Percentiles rank a stretch among this genome's conserved stretches.
Conservation (phyloP, 2,797 vertebrate species). For the Lepidocolaptes lacrymiger region DNA sequence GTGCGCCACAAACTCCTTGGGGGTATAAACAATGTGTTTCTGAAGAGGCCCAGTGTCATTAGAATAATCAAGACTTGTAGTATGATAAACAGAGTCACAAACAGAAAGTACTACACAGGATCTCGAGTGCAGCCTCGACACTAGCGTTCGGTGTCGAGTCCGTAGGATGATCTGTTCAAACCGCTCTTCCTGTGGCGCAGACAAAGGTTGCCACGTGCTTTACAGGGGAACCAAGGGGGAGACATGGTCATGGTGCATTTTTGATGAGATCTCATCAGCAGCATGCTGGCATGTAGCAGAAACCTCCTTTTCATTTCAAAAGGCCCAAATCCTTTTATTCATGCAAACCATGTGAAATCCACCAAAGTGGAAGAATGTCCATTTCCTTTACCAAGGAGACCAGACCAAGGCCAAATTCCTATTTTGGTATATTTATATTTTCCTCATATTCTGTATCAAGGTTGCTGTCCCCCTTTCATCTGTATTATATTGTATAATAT, state of each 20-base stretch:
- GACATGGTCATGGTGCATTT: conserved; percentile 53
- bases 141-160: not conserved
- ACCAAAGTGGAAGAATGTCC: not conserved
- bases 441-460: not conserved
- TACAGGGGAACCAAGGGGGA: not conserved
- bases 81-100: conserved; percentile 61
- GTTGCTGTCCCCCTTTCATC: not conserved
- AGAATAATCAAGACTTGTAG: conserved; percentile 69
- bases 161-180: conserved; percentile 42
- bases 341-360: not conserved
- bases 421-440: not conserved
- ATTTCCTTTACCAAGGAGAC: not conserved
- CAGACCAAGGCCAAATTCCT: not conserved
- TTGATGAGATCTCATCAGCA: not conserved
- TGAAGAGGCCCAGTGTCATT: conserved; percentile 62
- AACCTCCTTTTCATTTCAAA: conserved; percentile 7
- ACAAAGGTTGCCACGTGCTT: conserved; percentile 13
- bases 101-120: not conserved
- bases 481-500: not conserved
- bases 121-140: not conserved
- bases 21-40: conserved; percentile 66
- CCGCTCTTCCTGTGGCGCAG: conserved; percentile 22
- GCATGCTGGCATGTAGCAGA: not conserved
- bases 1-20: conserved; percentile 48
- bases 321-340: not conserved